Evolutionary conservation across 2,797 vertebrate genomes (phyloP).

Genomic region (Morelia viridis): DNA sequence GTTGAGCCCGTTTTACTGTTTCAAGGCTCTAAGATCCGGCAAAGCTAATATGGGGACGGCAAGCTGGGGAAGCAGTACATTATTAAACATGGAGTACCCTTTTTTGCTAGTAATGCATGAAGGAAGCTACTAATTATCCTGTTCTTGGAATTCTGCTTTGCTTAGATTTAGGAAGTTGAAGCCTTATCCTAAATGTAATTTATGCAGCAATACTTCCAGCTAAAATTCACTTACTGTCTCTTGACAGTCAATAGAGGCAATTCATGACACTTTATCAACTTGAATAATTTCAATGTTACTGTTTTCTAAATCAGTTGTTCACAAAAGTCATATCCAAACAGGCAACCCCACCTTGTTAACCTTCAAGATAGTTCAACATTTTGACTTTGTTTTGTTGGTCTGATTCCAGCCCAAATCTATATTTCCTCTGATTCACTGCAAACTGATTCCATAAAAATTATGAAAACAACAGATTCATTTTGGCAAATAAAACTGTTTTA

Average conservation of each 20-base stretch:
- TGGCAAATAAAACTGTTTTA: neutral
- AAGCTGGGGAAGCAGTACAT: neutral
- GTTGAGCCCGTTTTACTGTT: neutral
- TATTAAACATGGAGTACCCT: neutral
- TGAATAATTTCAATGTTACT: neutral
- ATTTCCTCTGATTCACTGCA: neutral
- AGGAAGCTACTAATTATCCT: neutral
- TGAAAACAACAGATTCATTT: neutral
- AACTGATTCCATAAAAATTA: neutral
- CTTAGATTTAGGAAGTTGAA: neutral
- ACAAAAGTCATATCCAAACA: neutral
- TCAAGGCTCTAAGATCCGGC: neutral
- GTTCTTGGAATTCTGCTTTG: neutral
- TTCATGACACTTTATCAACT: neutral
- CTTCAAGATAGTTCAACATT: neutral
- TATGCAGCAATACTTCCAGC: neutral
- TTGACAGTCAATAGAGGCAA: neutral
- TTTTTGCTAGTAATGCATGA: neutral
- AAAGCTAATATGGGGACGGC: neutral
- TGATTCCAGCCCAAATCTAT: constrained; percentile 26
- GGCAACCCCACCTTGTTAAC: neutral
- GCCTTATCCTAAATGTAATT: neutral
- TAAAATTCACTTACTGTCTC: neutral
- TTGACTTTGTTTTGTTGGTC: neutral
- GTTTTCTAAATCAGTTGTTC: neutral